These are phyloP conservation scores for Lampris incognitus DNA, from an alignment of 2,113 vertebrate species.

Conservation along the genomic window DNA sequence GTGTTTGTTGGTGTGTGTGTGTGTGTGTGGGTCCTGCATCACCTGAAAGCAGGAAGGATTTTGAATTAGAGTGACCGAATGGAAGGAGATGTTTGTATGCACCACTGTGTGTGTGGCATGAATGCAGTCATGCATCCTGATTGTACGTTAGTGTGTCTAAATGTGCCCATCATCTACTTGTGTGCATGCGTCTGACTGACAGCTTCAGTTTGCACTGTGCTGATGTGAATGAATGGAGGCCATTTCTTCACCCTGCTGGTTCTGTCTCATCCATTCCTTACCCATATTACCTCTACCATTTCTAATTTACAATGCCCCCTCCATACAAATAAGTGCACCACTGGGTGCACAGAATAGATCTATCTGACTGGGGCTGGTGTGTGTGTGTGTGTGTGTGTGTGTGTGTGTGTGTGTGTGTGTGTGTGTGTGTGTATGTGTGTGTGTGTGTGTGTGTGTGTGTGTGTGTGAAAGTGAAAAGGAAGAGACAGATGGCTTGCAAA, in stretches of 20 bases:
- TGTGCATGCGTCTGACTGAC: slow-evolving; percentile 14
- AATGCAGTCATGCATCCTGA: neutral
- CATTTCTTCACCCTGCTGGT: slow-evolving; percentile 38
- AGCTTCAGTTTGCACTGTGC: slow-evolving; percentile 7
- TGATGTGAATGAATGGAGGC: slow-evolving; percentile 29
- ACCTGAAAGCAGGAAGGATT: slow-evolving; percentile 33
- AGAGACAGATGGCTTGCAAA: neutral
- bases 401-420: slow-evolving; percentile 1
- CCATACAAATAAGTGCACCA: slow-evolving; percentile 4
- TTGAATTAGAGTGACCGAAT: slow-evolving; percentile 36
- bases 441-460: neutral
- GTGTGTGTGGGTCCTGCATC: slow-evolving; percentile 5
- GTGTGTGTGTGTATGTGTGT: slow-evolving; percentile 1
- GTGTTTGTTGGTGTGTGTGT: too few species aligned
- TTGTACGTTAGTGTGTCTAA: neutral
- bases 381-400: neutral
- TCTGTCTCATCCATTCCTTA: slow-evolving; percentile 27
- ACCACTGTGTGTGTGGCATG: slow-evolving; percentile 2
- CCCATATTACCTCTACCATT: slow-evolving; percentile 5
- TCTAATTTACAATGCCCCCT: slow-evolving; percentile 17
- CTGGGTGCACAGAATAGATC: slow-evolving; percentile 1
- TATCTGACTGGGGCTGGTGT: neutral
- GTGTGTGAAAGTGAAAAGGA: neutral
- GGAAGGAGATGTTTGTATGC: slow-evolving; percentile 10
- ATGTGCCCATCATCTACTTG: neutral